Evolutionary conservation across 2,797 vertebrate species (phyloP), one percentile per base, ranked within the genome.

Genomic region (Gymnocypris eckloni): DNA sequence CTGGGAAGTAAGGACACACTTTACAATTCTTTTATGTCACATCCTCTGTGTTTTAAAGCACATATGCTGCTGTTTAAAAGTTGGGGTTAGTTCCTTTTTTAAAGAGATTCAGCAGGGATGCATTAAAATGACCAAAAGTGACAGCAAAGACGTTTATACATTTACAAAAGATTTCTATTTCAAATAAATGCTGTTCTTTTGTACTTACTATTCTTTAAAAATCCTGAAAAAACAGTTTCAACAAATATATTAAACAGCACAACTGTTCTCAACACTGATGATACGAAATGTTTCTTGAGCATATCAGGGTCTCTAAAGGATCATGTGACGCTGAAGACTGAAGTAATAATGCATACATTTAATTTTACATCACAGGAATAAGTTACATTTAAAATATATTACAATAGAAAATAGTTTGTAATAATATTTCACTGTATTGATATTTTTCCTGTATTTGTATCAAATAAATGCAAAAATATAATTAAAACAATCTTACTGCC

Each of bases 1-100:
- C 89, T 69, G 81, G 80, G 18, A 92, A 91, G 92, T 92, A 85
- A 89, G 90, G 33, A 18, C 80, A n/a, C 41, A 41, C 13, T 56
- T 28, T 48, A 16, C n/a, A 1, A 11, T 33, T 33, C 5, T 4
- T 48, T 48, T 22, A 76, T 54, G 12, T 28, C 39, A 82, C 59
- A 39, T 82, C 39, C 43, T 67, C 1, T 52, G 20, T 33, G 56
- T 78, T 50, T 37, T 64, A n/a, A 84, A 84, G 15, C 43, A 39
- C 18, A 33, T 39, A 39, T 20, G 4, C 33, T n/a, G 11, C 48
- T 75, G 71, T 18, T 75, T 33, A 28, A 33, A 72, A 18, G 16
- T 67, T n/a, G 20, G 11, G 39, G 39, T 41, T 71, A 22, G 10
- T 37, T 66, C 13, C 25, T 28, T 64, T 28, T 28, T 33, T 33